A percentile compares a stretch with the other conserved stretches of the same genome.
phyloP scores from a whole-genome alignment of 1,140 invertebrate genomes.

The Cephus cinctus region DNA sequence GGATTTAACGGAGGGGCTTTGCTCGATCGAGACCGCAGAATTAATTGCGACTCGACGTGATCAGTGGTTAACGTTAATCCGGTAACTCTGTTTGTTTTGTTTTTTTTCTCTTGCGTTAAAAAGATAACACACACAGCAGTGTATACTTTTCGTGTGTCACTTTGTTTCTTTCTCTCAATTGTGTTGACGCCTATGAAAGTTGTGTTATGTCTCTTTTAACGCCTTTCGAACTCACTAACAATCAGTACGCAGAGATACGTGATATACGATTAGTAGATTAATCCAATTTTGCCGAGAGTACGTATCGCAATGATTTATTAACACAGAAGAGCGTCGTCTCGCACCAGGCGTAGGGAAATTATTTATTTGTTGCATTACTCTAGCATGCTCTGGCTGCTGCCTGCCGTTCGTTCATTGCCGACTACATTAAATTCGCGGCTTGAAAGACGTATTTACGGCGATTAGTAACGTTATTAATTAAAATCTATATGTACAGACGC shows the following conservation, averaged over 20 bases:
- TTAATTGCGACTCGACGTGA: too few relatives aligned
- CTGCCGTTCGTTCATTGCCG: constrained; percentile 41
- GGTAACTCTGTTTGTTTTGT: constrained; percentile 3
- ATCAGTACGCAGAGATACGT: constrained; percentile 14
- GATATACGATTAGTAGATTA: constrained; percentile 23
- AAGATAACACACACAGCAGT: too few relatives aligned
- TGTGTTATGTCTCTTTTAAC: constrained; percentile 17
- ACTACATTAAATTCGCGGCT: constrained; percentile 27
- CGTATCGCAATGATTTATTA: constrained; percentile 9
- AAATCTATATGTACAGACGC: constrained; percentile 27
- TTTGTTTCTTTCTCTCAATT: not conserved
- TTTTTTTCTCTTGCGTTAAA: constrained; percentile 12
- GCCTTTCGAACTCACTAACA: constrained; percentile 27
- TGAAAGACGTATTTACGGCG: constrained; percentile 26
- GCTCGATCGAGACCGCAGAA: too few relatives aligned
- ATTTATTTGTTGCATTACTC: constrained; percentile 49
- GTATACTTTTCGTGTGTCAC: not conserved
- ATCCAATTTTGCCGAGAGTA: constrained; percentile 15
- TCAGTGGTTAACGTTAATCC: too few relatives aligned
- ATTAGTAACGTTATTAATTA: constrained; percentile 8
- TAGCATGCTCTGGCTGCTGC: constrained; percentile 54
- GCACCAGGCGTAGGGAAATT: constrained; percentile 24
- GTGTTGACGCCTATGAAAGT: not conserved
- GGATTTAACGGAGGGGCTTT: too few relatives aligned
- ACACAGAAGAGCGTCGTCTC: constrained; percentile 8